phyloP scores from a whole-genome alignment of 2,797 vertebrate genomes.

The Anguilla anguilla region DNA sequence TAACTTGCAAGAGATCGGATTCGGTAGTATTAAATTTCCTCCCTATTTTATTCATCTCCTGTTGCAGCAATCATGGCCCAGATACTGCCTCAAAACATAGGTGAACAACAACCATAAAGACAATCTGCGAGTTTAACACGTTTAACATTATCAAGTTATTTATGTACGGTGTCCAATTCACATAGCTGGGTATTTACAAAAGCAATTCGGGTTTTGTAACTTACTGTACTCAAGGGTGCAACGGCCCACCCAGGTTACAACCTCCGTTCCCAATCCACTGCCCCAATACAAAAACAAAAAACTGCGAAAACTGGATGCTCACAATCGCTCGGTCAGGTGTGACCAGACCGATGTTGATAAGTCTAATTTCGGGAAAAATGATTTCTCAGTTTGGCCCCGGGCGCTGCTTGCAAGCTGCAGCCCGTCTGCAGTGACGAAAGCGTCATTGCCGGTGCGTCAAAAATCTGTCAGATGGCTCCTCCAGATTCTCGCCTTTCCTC shows the following conservation, averaged over 20 bases:
- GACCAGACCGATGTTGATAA: slow-evolving; percentile 36
- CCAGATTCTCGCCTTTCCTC: background rate
- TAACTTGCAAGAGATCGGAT: background rate
- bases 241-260: slow-evolving; percentile 13
- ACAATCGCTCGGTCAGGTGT: slow-evolving; percentile 29
- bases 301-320: slow-evolving; percentile 7
- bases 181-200: background rate
- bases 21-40: background rate
- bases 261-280: background rate
- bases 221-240: slow-evolving; percentile 4
- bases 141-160: background rate
- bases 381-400: slow-evolving; percentile 23
- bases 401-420: slow-evolving; percentile 28
- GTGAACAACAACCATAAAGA: background rate
- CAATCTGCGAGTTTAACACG: background rate
- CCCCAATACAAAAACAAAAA: background rate
- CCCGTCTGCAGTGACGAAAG: slow-evolving; percentile 29
- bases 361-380: slow-evolving; percentile 39
- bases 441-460: slow-evolving; percentile 17
- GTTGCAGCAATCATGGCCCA: background rate
- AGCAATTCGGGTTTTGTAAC: background rate
- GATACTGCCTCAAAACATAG: background rate
- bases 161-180: background rate
- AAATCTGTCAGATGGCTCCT: slow-evolving; percentile 11
- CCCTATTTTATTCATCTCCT: background rate